Evolutionary conservation across 1,140 invertebrate genomes (phyloP), one percentile per base, ranked within the genome.

Genomic region (Meloidogyne floridensis): DNA sequence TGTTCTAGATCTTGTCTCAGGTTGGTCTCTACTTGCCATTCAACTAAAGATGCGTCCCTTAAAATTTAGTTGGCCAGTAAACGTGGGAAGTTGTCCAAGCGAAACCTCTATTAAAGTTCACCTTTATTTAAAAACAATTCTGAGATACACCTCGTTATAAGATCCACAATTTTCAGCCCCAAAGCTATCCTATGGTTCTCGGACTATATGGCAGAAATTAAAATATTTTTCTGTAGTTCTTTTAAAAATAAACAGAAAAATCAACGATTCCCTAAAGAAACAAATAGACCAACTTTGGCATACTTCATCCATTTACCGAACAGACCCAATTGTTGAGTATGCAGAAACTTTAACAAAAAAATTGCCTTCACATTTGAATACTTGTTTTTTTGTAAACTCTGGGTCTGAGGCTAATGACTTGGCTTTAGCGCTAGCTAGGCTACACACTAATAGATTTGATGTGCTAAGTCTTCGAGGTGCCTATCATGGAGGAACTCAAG

Each of bases 341-440:
- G 93, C 94, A 0, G 93, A 94, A 87, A 93, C 94, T 89, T 91
- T 99, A 72, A 93, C 93, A 0, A 89, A 91, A 2, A 97, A 94
- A 90, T 91, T 99, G 72, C 96, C 96, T 0, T 93, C 93, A 2
- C 92, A 95, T 87, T 91, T 97, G 7, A 95, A 96, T 90, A 43
- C 70, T 20, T 86, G 84, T 18, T 97, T 97, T 90, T 93, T 98
- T 86, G 94, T 95, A 0, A 99, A 98, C 89, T 97, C 95, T 89
- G 96, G 97, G 0, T 96, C 95, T 8, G 97, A 98, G 92, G 96
- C 97, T 0, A 98, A 98, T 90, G 97, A 98, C 90, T 91, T 98
- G 65, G 96, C 96, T 0, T 92, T 96, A 81, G 87, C 96, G 13
- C 92, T 99, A 91, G 94, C 96, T 0, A 92, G 95, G 84, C 87